Evolutionary conservation across 2,113 vertebrate genomes (phyloP), one percentile per base, ranked within the genome.

Genomic region (Carlito syrichta): DNA sequence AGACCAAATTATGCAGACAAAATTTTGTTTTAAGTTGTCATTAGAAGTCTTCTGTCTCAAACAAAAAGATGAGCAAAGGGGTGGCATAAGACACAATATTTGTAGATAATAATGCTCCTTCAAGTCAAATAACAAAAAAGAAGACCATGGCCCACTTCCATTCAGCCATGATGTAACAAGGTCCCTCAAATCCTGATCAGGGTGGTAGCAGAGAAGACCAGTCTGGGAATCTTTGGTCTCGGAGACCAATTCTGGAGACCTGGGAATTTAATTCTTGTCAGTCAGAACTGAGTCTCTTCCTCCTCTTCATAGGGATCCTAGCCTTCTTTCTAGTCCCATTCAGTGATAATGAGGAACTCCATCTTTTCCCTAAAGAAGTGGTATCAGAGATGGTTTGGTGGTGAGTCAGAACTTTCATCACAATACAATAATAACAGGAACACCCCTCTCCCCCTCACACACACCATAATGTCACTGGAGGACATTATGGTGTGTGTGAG

Each of bases 271-370:
- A 56, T 62, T 1, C 11, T 69, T 58, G 6, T 63, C 14, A 20
- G 5, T 73, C 10, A 50, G 11, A 54, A n/a, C 4, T 22, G 74
- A 79, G 1, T 1, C 0, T 83, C 8, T 71, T 13, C 20, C 30
- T n/a, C n/a, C n/a, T n/a, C n/a, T n/a, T 52, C 0, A 22, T 50
- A 2, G 27, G 16, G 10, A 81, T 2, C 4, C 50, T 86, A 25
- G 16, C 7, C 0, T 22, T 32, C 9, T 7, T n/a, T n/a, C n/a
- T n/a, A 13, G 1, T 0, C 1, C 3, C 4, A 25, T 4, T 45
- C 2, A 48, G 38, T 5, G 54, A 40, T 62, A 27, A 48, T 11
- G n/a, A 88, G 6, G 13, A 8, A 19, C 0, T 0, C 1, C 35
- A n/a, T 3, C 0, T 3, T 58, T 0, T n/a, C 2, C 32, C 20